Percentiles rank a stretch among this genome's conserved stretches.
Conservation (phyloP, 2,113 vertebrate species). For the Cephalopterus ornatus region DNA sequence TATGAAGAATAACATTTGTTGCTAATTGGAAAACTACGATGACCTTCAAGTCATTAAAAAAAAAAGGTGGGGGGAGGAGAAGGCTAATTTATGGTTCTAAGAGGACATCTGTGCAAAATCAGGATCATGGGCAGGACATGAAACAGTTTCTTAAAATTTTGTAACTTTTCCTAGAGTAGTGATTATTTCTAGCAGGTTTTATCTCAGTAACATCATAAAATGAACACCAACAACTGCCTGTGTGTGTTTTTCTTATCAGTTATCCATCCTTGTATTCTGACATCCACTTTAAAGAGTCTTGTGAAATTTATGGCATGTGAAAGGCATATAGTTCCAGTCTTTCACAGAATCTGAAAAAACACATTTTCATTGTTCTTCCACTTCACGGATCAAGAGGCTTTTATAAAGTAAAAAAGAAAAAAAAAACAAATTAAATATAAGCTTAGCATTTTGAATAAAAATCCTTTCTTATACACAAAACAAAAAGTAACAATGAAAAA, state of each 20-base stretch:
- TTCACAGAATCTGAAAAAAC: conserved; percentile 63
- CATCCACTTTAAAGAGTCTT: conserved; percentile 14
- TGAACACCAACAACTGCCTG: neutral
- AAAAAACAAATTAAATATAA: conserved; percentile 60
- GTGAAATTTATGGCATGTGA: conserved; percentile 61
- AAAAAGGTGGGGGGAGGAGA: neutral
- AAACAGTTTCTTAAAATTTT: neutral
- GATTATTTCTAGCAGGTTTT: neutral
- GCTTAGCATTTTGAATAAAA: conserved; percentile 74
- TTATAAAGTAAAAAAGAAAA: conserved; percentile 63
- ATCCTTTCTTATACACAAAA: conserved; percentile 65
- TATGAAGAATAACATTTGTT: neutral
- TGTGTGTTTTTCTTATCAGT: conserved; percentile 2
- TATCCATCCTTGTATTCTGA: neutral
- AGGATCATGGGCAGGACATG: neutral
- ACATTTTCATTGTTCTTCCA: conserved; percentile 74
- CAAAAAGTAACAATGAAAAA: conserved; percentile 65
- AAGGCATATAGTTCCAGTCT: conserved; percentile 68
- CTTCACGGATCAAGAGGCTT: conserved; percentile 76
- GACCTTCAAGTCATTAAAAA: neutral
- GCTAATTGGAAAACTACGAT: neutral
- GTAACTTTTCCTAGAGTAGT: neutral
- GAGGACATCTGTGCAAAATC: neutral
- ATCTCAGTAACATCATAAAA: neutral
- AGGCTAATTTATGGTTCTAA: neutral